phyloP scores from a whole-genome alignment of 2,888 invertebrate genomes.

The Morinoia aosen region DNA sequence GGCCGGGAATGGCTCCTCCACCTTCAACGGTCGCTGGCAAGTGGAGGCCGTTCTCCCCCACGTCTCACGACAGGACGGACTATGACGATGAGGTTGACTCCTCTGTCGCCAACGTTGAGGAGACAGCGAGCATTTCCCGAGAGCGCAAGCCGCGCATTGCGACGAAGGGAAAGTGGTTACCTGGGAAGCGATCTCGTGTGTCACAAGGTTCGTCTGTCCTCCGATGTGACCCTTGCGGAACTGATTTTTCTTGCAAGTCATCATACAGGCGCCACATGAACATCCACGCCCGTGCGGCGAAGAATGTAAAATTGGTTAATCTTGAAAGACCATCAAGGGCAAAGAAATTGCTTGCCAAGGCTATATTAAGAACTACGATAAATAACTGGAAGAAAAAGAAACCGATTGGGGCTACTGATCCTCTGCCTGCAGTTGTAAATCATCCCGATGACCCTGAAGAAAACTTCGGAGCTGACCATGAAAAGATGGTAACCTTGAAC shows the following conservation, averaged over 20 bases:
- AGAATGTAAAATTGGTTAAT: conserved; percentile 47
- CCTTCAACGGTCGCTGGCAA: conserved; percentile 60
- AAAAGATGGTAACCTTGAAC: not conserved
- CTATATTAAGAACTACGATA: conserved; percentile 61
- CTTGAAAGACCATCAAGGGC: conserved; percentile 60
- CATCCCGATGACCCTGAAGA: not conserved
- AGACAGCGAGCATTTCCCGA: not conserved
- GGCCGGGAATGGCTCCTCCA: conserved; percentile 58
- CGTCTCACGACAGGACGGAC: conserved; percentile 58
- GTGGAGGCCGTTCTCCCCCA: conserved; percentile 64
- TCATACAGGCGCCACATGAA: conserved; percentile 62
- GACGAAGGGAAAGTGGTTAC: conserved; percentile 67
- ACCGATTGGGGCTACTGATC: conserved; percentile 16
- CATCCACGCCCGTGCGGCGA: conserved; percentile 58
- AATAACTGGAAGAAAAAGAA: conserved; percentile 61
- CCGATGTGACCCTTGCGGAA: conserved; percentile 58
- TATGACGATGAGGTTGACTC: conserved; percentile 52
- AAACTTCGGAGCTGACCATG: not conserved
- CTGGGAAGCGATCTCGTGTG: conserved; percentile 62
- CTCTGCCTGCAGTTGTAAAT: not conserved
- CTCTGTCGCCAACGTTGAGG: not conserved
- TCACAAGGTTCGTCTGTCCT: conserved; percentile 18
- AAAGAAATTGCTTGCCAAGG: conserved; percentile 62
- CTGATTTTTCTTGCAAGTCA: conserved; percentile 58
- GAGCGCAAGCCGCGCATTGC: conserved; percentile 57